Evolutionary conservation across 2,888 invertebrate genomes (phyloP).

Genomic region (Clivina fossor): DNA sequence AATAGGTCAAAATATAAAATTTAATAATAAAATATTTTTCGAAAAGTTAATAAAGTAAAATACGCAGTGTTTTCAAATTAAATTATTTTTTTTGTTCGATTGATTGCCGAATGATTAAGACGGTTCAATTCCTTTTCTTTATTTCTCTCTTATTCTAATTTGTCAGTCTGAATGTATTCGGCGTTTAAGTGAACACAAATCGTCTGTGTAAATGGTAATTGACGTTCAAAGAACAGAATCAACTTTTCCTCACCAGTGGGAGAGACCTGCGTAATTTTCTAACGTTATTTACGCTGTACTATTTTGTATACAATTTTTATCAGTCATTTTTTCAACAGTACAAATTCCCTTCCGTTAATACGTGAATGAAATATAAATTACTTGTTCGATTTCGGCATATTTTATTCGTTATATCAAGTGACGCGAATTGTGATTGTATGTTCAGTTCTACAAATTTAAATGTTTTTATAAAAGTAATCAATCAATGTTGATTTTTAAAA

Average conservation of each 20-base stretch:
- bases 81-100: conserved; percentile 22
- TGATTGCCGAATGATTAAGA: conserved; percentile 32
- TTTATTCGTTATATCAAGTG: no score
- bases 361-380: no score
- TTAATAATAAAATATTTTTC: neutral
- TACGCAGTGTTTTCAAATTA: neutral
- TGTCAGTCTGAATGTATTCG: conserved; percentile 44
- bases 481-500: no score
- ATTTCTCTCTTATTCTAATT: conserved; percentile 39
- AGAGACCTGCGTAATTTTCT: conserved; percentile 36
- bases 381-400: no score
- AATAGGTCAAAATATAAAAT: neutral
- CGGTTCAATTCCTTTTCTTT: conserved; percentile 37
- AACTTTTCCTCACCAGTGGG: conserved; percentile 45
- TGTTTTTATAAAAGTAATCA: no score
- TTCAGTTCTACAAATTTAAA: no score
- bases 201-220: conserved; percentile 49
- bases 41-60: neutral
- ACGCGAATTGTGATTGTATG: no score
- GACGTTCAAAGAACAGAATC: conserved; percentile 44
- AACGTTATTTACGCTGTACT: no score
- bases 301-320: no score
- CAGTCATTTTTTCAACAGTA: no score
- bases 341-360: no score
- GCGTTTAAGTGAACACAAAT: conserved; percentile 48